Evolutionary conservation across 2,888 invertebrate species (phyloP).

Genomic region (Eupithecia pulchellata): DNA sequence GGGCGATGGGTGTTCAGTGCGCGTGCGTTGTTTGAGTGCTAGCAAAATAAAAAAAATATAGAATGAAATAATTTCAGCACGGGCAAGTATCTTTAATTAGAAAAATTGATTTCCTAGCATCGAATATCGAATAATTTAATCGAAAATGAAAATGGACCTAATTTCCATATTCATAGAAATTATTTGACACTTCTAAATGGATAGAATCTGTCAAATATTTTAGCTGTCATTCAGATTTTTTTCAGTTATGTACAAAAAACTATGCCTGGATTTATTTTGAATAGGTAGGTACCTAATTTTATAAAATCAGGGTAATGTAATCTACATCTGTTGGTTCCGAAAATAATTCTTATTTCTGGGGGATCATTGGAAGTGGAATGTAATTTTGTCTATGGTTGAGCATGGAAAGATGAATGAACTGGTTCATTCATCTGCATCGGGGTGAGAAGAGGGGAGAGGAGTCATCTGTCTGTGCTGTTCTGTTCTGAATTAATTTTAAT

Average conservation of each 20-base stretch:
- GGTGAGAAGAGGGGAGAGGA: neutral
- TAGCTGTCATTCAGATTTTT: constrained; percentile 26
- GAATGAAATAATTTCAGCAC: constrained; percentile 50
- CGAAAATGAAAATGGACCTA: constrained; percentile 64
- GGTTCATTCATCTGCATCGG: constrained; percentile 9
- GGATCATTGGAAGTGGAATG: too few species aligned
- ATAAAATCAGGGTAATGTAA: too few species aligned
- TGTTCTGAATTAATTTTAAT: too few species aligned
- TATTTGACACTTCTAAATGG: constrained; percentile 64
- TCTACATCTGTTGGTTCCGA: too few species aligned
- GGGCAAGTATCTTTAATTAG: neutral
- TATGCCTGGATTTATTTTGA: neutral
- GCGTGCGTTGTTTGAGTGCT: constrained; percentile 82
- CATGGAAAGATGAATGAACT: constrained; percentile 7
- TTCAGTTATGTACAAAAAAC: too few species aligned
- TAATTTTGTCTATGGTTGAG: constrained; percentile 2
- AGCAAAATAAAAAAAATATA: constrained; percentile 74
- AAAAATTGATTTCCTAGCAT: constrained; percentile 48
- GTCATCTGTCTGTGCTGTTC: neutral
- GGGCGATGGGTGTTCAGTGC: constrained; percentile 82
- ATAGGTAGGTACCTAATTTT: too few species aligned
- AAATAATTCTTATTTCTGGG: neutral
- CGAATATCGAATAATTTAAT: constrained; percentile 54
- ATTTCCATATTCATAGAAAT: constrained; percentile 76
- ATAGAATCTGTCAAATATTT: constrained; percentile 40